Evolutionary conservation across 2,113 vertebrate genomes (phyloP).

Genomic region (Corydoras maculifer): DNA sequence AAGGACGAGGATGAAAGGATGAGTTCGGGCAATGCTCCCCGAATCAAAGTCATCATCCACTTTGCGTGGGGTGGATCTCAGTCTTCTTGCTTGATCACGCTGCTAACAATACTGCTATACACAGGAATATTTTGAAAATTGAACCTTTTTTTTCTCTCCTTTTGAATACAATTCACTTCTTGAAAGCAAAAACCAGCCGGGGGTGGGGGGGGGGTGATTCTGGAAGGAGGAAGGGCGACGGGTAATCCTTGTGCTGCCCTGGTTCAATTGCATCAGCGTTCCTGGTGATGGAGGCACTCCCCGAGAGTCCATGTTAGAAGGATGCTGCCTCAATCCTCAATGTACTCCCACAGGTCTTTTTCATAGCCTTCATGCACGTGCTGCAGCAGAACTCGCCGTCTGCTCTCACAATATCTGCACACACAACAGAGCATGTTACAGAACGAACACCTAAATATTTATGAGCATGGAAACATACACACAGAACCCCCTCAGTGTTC

Average conservation of each 20-base stretch:
- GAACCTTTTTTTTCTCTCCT: conserved; percentile 69
- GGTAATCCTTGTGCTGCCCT: conserved; percentile 66
- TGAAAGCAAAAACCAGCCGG: background rate
- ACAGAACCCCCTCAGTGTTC: background rate
- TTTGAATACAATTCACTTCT: conserved; percentile 98
- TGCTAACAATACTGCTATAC: conserved; percentile 98
- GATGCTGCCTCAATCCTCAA: conserved; percentile 88
- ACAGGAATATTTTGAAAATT: conserved; percentile 80
- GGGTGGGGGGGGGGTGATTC: conserved; percentile 57
- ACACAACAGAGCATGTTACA: background rate
- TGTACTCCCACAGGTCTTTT: conserved; percentile 99
- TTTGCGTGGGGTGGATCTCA: conserved; percentile 53
- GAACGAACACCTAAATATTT: no score
- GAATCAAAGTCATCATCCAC: conserved; percentile 26
- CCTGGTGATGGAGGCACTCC: conserved; percentile 81
- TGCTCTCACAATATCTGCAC: conserved; percentile 98
- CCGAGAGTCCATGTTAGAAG: conserved; percentile 79
- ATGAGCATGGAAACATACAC: background rate
- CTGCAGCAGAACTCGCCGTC: conserved; percentile 95
- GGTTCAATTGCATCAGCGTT: conserved; percentile 85
- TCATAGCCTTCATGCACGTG: conserved; percentile 99
- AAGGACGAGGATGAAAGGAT: no score
- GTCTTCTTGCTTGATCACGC: conserved; percentile 75
- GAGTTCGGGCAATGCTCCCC: no score
- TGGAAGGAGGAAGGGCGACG: conserved; percentile 32